Conservation (phyloP, 2,888 invertebrate species). For the Agrotis clavis region DNA sequence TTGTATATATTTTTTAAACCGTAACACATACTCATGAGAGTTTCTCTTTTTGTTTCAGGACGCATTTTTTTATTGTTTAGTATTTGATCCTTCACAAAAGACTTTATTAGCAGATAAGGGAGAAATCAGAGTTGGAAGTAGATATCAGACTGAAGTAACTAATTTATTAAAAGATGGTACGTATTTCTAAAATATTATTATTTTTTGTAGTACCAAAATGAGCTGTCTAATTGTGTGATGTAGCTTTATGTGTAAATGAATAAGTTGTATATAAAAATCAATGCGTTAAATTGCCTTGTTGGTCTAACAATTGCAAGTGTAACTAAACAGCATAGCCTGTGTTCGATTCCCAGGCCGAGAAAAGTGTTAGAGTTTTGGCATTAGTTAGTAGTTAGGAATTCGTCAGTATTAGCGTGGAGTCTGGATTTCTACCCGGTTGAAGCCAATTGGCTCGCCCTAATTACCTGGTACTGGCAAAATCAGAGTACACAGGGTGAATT, state of each 20-base stretch:
- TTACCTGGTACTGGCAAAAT: too few species aligned
- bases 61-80: constrained; percentile 99
- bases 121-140: constrained; percentile 97
- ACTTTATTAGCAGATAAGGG: constrained; percentile 99
- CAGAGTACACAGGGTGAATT: too few species aligned
- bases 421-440: too few species aligned
- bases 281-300: too few species aligned
- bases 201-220: neutral
- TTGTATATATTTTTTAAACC: constrained; percentile 26
- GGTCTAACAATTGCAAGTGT: too few species aligned
- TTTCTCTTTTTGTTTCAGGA: constrained; percentile 93
- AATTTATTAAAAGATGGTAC: constrained; percentile 95
- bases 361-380: too few species aligned
- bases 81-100: constrained; percentile 99
- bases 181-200: constrained; percentile 54
- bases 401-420: too few species aligned
- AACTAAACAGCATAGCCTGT: too few species aligned
- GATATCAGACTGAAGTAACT: constrained; percentile 98
- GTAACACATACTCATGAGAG: constrained; percentile 46
- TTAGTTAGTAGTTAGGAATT: too few species aligned
- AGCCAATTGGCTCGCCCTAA: too few species aligned
- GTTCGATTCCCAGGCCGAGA: too few species aligned
- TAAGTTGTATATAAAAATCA: too few species aligned
- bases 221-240: neutral
- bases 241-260: neutral